Conservation (phyloP, 2,888 invertebrate genomes). For the Latrodectus elegans region DNA sequence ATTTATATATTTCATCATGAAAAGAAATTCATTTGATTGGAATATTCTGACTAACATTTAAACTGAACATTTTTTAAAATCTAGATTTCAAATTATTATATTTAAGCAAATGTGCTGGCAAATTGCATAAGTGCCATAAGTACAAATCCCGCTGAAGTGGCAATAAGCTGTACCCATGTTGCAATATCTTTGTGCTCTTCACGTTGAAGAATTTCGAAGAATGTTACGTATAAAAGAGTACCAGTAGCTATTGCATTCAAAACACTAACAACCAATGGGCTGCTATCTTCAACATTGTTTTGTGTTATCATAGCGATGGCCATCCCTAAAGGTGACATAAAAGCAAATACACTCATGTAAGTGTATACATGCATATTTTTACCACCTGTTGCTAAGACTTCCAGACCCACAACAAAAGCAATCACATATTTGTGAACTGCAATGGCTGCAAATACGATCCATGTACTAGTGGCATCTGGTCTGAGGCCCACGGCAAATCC, state of each 20-base stretch:
- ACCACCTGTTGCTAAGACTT: slow-evolving; percentile 82
- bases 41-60: no score
- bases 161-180: slow-evolving; percentile 51
- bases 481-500: slow-evolving; percentile 88
- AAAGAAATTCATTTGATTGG: no score
- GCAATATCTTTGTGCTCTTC: slow-evolving; percentile 60
- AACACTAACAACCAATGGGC: slow-evolving; percentile 51
- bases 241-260: slow-evolving; percentile 70
- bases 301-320: slow-evolving; percentile 67
- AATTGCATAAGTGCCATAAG: slow-evolving; percentile 49
- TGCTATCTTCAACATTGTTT: slow-evolving; percentile 48
- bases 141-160: slow-evolving; percentile 40
- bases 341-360: slow-evolving; percentile 83
- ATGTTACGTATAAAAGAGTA: slow-evolving; percentile 70
- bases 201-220: slow-evolving; percentile 70
- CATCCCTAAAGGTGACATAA: slow-evolving; percentile 85
- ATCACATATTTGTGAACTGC: slow-evolving; percentile 90
- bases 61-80: no score
- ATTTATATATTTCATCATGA: no score
- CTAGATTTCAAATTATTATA: no score
- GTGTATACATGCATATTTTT: slow-evolving; percentile 54
- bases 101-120: slow-evolving; percentile 49
- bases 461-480: slow-evolving; percentile 81
- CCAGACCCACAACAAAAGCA: slow-evolving; percentile 90
- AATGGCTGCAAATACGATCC: slow-evolving; percentile 89